Evolutionary conservation across 1,140 invertebrate genomes (phyloP), one percentile per base, ranked within the genome.

Genomic region (Ceratoteleas bidentatus): DNA sequence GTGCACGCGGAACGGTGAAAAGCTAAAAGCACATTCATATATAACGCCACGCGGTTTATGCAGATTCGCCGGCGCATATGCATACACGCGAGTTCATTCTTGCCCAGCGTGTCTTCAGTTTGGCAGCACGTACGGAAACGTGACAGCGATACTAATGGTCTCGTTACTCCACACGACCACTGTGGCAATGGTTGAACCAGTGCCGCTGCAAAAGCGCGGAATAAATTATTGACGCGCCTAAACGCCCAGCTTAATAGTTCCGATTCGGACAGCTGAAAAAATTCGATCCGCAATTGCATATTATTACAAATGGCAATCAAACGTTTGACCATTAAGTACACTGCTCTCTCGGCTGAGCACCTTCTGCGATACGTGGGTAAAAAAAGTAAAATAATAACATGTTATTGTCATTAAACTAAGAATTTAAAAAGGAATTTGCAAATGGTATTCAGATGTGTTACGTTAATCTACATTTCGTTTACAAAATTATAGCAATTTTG

Each of bases 121-220:
- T 83, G 80, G 74, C 74, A 78, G 81, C 81, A 83, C 81, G 81
- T 83, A 83, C 69, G 64, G 45, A 83, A 83, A 83, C 81, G 81
- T 83, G 81, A 83, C 81, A 83, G 81, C 70, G 74, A 83, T 83
- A 74, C 80, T 83, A 83, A 83, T 78, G 64, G 65, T 53, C 69
- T 69, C 57, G 74, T 82, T 77, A 77, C 80, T 82, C 53, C 62
- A 74, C 76, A 68, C 66, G 72, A 73, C 72, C 79, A 82, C 56
- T 54, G 24, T 56, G 66, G 54, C 11, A 61, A 65, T 24, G 57
- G 54, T 76, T 65, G 62, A 74, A 74, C 62, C 57, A 50, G 58
- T 56, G 54, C 40, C 16, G 32, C 11, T 43, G 36, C 8, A 54
- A 81, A 70, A 60, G 49, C 50, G 11, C 56, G 47, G 79, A 77